Conservation (phyloP, 2,888 invertebrate species). For the Rotaria socialis region DNA sequence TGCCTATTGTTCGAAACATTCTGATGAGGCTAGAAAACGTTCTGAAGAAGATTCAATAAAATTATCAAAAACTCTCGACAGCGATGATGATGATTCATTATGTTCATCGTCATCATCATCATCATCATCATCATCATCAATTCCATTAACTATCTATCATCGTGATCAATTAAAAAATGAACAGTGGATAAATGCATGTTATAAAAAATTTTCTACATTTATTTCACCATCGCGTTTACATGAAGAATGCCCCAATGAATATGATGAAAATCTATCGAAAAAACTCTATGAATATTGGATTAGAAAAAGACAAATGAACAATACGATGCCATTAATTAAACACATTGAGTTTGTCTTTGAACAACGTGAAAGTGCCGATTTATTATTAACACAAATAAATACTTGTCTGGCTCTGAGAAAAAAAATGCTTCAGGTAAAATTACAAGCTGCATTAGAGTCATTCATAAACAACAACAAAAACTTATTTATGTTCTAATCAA, state of each 20-base stretch:
- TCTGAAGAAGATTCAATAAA: not conserved
- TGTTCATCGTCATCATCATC: not conserved
- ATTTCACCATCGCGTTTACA: not conserved
- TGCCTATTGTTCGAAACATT: slow-evolving; percentile 24
- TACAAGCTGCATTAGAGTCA: no score
- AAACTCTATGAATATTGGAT: slow-evolving; percentile 24
- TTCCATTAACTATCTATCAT: slow-evolving; percentile 8
- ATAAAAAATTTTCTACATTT: not conserved
- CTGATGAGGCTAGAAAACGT: not conserved
- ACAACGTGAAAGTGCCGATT: slow-evolving; percentile 14
- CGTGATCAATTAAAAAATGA: not conserved
- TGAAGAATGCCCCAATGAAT: slow-evolving; percentile 3
- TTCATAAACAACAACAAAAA: no score
- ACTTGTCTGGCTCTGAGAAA: not conserved
- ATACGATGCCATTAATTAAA: slow-evolving; percentile 6
- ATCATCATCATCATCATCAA: not conserved
- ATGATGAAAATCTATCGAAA: not conserved
- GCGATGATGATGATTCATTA: not conserved
- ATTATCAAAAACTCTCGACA: not conserved
- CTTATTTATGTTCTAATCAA: no score
- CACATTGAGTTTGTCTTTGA: slow-evolving; percentile 27
- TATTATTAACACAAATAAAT: not conserved
- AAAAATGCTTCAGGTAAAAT: not conserved
- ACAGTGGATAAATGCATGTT: not conserved
- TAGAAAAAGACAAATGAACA: not conserved